Percentiles rank a stretch among this genome's conserved stretches.
phyloP scores from a whole-genome alignment of 2,113 vertebrate genomes.

The Petaurus breviceps region DNA sequence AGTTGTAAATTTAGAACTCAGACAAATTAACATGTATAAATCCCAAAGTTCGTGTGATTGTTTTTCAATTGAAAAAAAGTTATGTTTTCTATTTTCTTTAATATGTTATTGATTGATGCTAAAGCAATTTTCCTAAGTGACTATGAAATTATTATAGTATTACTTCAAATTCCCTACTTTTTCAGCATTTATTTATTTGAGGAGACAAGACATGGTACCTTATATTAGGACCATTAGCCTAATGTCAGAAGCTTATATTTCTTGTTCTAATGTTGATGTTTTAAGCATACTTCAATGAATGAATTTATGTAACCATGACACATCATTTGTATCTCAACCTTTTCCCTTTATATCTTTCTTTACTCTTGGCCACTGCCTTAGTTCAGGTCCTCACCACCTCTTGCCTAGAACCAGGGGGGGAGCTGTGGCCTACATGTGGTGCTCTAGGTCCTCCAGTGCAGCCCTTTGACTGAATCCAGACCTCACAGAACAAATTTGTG shows the following conservation, averaged over 20 bases:
- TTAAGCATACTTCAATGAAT: not conserved
- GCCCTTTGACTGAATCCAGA: too few relatives aligned
- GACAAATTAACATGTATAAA: conserved; percentile 47
- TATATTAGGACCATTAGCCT: not conserved
- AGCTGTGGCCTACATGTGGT: too few relatives aligned
- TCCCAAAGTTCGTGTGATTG: not conserved
- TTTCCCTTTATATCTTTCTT: not conserved
- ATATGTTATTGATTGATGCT: not conserved
- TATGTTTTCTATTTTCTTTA: conserved; percentile 22
- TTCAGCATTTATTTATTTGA: conserved; percentile 25
- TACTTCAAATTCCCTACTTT: conserved; percentile 24
- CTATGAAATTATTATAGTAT: conserved; percentile 4
- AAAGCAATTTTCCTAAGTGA: conserved; percentile 28
- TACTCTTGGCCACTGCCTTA: not conserved
- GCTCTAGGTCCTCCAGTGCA: too few relatives aligned
- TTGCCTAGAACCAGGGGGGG: not conserved
- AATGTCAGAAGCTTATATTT: not conserved
- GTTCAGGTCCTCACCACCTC: not conserved
- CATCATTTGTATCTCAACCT: conserved; percentile 30
- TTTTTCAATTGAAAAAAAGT: conserved; percentile 3
- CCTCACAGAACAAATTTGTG: too few relatives aligned
- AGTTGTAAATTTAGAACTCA: not conserved
- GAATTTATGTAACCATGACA: not conserved
- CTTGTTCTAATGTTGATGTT: conserved; percentile 25
- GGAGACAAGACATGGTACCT: conserved; percentile 29